Conservation (phyloP, 2,113 vertebrate species). For the Melozone crissalis region DNA sequence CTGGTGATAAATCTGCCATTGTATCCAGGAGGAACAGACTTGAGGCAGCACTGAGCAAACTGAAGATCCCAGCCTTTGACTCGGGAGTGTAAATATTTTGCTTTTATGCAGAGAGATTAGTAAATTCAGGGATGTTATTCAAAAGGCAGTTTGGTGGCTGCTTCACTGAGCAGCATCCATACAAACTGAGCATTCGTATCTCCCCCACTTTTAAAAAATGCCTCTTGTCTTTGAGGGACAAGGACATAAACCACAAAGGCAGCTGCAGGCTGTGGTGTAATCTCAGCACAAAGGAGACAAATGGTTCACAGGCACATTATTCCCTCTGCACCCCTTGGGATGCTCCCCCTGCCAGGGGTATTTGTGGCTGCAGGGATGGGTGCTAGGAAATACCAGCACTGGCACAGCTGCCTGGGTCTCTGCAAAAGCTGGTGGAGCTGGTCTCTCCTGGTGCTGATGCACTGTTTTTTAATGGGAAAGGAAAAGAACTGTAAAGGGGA, state of each 20-base stretch:
- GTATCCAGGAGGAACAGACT: conserved; percentile 46
- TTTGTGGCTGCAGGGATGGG: background rate
- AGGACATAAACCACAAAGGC: conserved; percentile 14
- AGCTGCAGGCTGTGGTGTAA: background rate
- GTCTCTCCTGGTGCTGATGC: background rate
- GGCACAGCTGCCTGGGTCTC: background rate
- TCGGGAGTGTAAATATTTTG: conserved; percentile 55
- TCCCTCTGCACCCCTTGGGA: background rate
- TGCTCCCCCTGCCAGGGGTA: background rate
- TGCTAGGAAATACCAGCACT: background rate
- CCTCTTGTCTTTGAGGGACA: background rate
- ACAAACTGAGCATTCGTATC: conserved; percentile 4
- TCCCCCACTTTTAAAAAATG: background rate
- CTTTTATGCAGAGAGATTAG: conserved; percentile 46
- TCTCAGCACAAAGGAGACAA: conserved; percentile 34
- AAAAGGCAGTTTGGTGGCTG: conserved; percentile 36
- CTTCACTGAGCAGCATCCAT: background rate
- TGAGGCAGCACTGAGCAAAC: conserved; percentile 35
- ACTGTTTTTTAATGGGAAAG: background rate
- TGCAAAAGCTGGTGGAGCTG: background rate
- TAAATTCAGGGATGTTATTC: conserved; percentile 34
- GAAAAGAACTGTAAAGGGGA: background rate
- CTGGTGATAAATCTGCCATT: conserved; percentile 52
- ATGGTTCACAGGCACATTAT: background rate
- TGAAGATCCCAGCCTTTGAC: conserved; percentile 53